A percentile compares a stretch with the other conserved stretches of the same genome.
These are phyloP conservation scores for Nannoperca obscura DNA, from an alignment of 2,797 vertebrate genomes.

Conservation along the genomic window DNA sequence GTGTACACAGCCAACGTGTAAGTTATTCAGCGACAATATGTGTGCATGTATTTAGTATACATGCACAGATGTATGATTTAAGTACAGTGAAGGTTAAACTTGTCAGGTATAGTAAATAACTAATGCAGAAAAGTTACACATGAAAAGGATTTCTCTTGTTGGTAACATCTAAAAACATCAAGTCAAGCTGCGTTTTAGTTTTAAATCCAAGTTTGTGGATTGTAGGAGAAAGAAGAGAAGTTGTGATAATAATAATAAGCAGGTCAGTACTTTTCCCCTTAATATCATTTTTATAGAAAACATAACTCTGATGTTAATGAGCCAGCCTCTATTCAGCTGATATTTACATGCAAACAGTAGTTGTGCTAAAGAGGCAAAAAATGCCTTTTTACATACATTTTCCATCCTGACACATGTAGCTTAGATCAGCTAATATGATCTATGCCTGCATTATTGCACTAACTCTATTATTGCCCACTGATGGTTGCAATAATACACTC, in stretches of 20 bases:
- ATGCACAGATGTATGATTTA: neutral
- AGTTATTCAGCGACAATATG: neutral
- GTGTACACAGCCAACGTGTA: neutral
- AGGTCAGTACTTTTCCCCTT: neutral
- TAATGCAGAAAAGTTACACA: constrained; percentile 1
- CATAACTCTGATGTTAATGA: constrained; percentile 5
- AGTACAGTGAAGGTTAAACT: neutral
- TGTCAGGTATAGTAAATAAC: neutral
- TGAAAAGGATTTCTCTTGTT: neutral
- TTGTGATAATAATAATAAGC: constrained; percentile 12
- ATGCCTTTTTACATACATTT: constrained; percentile 11
- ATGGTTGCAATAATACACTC: constrained; percentile 31
- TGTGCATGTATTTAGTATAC: neutral
- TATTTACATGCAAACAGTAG: neutral
- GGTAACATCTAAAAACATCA: constrained; percentile 4
- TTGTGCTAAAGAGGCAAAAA: neutral
- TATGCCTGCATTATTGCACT: constrained; percentile 23
- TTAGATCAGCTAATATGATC: constrained; percentile 23
- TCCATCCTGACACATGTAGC: constrained; percentile 6
- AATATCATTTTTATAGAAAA: constrained; percentile 28
- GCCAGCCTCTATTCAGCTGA: neutral
- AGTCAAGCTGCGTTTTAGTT: neutral
- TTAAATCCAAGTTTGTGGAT: too few relatives aligned
- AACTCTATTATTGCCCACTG: constrained; percentile 5
- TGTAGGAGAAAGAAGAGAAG: neutral